Base-by-base conservation (phyloP, 2,888 invertebrate species). In the Helleia helle region DNA sequence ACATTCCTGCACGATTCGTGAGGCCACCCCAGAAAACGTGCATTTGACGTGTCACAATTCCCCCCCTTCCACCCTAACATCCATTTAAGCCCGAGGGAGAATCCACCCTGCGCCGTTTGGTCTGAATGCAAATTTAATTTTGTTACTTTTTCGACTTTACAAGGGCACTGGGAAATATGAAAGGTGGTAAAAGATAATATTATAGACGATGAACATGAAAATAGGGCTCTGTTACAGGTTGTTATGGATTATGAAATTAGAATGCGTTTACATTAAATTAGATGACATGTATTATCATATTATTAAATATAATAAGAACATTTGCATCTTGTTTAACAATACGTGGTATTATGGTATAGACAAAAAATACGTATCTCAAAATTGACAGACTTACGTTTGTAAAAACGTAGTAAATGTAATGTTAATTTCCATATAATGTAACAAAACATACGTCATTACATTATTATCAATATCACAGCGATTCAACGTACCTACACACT, bases 81-180 rank as follows among this genome's bases (percentile, higher is more conserved):
- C 39, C 26, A 13, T 38, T 41, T 36, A 37, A 40, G 34, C 40
- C 45, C 42, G 11, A 38, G 43, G 45, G 43, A 25, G 38, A 36
- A 30, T 38, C 40, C 45, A 11, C 25, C 36, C 27, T 34, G 15
- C 38, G 9, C 43, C 47, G 49, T 66, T 67, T 67, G 60, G 68
- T 58, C 64, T 68, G 61, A 69, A 77, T 77, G 77, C 73, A 80
- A 81, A 83, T 81, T 76, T 77, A 69, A 79, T 75, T 66, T 67
- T 71, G 71, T 74, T 76, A 74, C 71, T 79, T 72, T 76, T 75
- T 71, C 48, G 57, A 72, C 70, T 73, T 72, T 63, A 75, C 80
- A 79, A 81, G 81, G 80, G 74, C 79, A 83, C 69, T 73, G 65
- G 72, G 71, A 52, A 47, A 41, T 45, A 49, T 41, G 36, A 41